A percentile compares a stretch with the other conserved stretches of the same genome.
phyloP scores from a whole-genome alignment of 1,140 invertebrate genomes.

The Eueides isabella region DNA sequence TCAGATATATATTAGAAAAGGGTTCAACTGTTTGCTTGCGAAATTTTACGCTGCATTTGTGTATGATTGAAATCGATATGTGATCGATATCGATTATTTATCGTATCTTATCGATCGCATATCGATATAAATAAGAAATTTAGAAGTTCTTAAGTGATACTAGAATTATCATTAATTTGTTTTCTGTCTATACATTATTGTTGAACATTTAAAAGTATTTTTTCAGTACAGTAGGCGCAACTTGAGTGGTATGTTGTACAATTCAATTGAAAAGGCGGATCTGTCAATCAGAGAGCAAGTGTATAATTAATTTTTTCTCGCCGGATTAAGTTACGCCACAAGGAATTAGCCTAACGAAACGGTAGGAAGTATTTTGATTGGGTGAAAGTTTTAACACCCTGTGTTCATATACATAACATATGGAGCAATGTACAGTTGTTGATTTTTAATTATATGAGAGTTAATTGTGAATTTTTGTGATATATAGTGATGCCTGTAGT shows the following conservation, averaged over 20 bases:
- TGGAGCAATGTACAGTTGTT: not conserved
- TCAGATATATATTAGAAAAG: no score
- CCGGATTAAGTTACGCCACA: constrained; percentile 43
- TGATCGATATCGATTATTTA: no score
- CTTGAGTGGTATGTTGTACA: constrained; percentile 23
- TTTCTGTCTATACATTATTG: not conserved
- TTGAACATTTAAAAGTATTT: not conserved
- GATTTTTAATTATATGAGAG: not conserved
- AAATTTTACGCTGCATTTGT: no score
- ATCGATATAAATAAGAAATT: no score
- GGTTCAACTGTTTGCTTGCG: no score
- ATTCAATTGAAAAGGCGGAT: constrained; percentile 41
- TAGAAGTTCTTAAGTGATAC: no score
- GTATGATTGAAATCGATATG: no score
- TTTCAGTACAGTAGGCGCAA: not conserved
- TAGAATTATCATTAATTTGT: no score
- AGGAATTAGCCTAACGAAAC: constrained; percentile 30
- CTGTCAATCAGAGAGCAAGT: constrained; percentile 38
- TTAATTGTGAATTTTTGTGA: constrained; percentile 4
- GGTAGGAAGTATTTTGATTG: constrained; percentile 18
- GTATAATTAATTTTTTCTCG: constrained; percentile 42
- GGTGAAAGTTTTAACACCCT: constrained; percentile 31
- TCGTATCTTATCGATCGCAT: no score
- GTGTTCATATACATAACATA: not conserved
- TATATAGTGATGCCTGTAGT: no score